A percentile compares a stretch with the other conserved stretches of the same genome.
Evolutionary conservation across 1,140 invertebrate genomes (phyloP).

Genomic region (Drosophila nigrodunni): DNA sequence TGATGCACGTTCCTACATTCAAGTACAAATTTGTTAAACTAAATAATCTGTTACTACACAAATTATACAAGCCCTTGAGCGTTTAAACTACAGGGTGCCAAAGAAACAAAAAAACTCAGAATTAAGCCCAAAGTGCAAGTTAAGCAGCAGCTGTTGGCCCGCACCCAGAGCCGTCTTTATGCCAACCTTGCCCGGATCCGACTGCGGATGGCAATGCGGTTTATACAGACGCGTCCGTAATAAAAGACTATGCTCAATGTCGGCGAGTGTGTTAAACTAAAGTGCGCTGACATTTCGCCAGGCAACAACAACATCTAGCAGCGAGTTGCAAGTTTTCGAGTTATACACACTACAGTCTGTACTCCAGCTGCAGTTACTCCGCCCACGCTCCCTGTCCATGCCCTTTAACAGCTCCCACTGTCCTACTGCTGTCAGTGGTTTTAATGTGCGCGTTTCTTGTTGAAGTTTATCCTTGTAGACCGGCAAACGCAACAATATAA

Average conservation of each 20-base stretch:
- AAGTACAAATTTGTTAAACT: too few relatives aligned
- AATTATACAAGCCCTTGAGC: too few relatives aligned
- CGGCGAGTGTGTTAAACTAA: conserved; percentile 78
- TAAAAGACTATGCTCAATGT: conserved; percentile 80
- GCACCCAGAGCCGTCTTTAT: not conserved
- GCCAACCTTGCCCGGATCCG: conserved; percentile 37
- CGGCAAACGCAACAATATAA: conserved; percentile 75
- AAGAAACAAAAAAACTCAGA: not conserved
- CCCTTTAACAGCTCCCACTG: not conserved
- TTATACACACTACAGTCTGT: not conserved
- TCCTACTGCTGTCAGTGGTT: conserved; percentile 58
- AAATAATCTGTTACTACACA: too few relatives aligned
- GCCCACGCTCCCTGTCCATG: not conserved
- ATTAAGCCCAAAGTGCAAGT: conserved; percentile 48
- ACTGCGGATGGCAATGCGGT: conserved; percentile 38
- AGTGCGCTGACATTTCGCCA: conserved; percentile 71
- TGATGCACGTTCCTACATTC: too few relatives aligned
- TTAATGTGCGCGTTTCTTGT: conserved; percentile 66
- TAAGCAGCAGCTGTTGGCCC: conserved; percentile 64
- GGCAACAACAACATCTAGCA: conserved; percentile 3
- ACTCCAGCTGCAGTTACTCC: conserved; percentile 42
- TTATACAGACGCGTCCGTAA: conserved; percentile 51
- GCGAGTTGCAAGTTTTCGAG: not conserved
- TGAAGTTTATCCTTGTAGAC: conserved; percentile 71
- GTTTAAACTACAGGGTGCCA: not conserved